phyloP scores from a whole-genome alignment of 2,113 vertebrate genomes.

The Lethenteron reissneri region DNA sequence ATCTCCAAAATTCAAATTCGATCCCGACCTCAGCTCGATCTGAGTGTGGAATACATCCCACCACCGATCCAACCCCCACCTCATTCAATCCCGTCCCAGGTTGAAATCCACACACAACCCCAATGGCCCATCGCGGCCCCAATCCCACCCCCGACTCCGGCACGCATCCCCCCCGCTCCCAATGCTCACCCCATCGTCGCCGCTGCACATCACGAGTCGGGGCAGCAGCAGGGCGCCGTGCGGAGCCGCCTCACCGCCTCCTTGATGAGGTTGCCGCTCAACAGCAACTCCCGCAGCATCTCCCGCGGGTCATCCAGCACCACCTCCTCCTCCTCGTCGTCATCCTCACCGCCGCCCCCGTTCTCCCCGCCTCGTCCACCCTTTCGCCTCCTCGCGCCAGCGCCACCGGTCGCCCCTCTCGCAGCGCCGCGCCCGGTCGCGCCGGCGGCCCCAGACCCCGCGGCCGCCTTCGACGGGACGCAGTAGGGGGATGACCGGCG shows the following conservation, averaged over 20 bases:
- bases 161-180: background rate
- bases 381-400: background rate
- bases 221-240: background rate
- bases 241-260: background rate
- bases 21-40: too few species aligned
- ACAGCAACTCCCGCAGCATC: background rate
- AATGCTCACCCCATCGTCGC: background rate
- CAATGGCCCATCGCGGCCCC: background rate
- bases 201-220: background rate
- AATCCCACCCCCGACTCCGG: background rate
- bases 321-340: too few species aligned
- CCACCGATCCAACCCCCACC: too few species aligned
- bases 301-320: background rate
- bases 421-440: background rate
- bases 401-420: background rate
- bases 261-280: constrained; percentile 2
- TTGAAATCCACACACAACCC: background rate
- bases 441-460: background rate
- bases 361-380: background rate
- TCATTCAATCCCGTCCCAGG: too few species aligned
- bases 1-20: too few species aligned
- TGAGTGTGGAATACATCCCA: too few species aligned
- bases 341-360: background rate
- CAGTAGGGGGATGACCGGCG: background rate
- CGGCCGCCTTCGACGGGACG: background rate